phyloP scores from a whole-genome alignment of 92 coral and sea anemone genomes.

The Metridium senile region DNA sequence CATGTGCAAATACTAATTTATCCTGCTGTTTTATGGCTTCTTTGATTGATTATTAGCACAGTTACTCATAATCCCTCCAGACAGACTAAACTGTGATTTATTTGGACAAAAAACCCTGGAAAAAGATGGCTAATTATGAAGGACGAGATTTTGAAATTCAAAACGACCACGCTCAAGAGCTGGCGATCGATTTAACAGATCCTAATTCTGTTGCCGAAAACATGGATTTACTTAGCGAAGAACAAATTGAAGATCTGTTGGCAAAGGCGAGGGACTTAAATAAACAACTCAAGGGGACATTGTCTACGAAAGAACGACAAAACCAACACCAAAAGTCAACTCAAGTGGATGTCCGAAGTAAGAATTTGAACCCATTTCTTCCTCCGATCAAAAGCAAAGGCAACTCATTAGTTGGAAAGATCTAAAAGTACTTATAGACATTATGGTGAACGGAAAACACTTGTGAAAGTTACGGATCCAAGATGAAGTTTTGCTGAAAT shows the following conservation, averaged over 20 bases:
- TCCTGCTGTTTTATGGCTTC: conserved; percentile 29
- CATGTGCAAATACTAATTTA: conserved; percentile 45
- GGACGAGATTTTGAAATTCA: not conserved
- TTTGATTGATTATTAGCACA: conserved; percentile 27
- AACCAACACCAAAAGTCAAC: not conserved
- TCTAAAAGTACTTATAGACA: conserved; percentile 5
- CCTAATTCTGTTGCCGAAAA: conserved; percentile 46
- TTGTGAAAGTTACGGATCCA: not conserved
- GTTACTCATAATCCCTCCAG: not conserved
- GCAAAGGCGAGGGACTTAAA: conserved; percentile 71
- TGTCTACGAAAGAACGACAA: conserved; percentile 27
- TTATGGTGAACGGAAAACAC: not conserved
- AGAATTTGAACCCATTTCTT: conserved; percentile 6
- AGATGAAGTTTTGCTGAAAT: not conserved
- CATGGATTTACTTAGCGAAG: conserved; percentile 72
- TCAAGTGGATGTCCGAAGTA: conserved; percentile 20
- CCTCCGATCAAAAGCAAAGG: conserved; percentile 29
- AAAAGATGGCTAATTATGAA: conserved; percentile 14
- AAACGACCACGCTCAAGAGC: not conserved
- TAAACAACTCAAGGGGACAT: conserved; percentile 53
- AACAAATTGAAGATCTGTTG: conserved; percentile 77
- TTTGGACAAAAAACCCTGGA: not conserved
- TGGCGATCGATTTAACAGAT: conserved; percentile 40
- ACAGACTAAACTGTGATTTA: not conserved
- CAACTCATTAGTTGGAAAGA: conserved; percentile 24